Evolutionary conservation across 2,797 vertebrate genomes (phyloP), one percentile per base, ranked within the genome.

Genomic region (Sternotherus odoratus): DNA sequence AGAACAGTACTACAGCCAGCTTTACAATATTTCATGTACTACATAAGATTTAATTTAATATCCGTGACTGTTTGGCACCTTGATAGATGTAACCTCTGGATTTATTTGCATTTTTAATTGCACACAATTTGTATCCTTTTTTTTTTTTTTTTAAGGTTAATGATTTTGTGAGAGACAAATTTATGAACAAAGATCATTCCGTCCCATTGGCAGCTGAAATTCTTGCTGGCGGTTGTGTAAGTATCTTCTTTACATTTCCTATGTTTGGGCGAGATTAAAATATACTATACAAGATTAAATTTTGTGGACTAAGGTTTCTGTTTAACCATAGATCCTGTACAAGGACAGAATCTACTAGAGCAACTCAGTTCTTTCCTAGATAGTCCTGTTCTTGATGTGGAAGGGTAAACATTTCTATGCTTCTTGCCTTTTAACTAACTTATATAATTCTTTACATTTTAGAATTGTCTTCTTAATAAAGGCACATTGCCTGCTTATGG

Each of bases 111-210:
- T 89, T 93, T 93, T 89, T 43, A 60, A 13, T 89, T 89, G 36
- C 54, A 79, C 46, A 46, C 49, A 92, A 30, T 86, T 89, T 90
- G 46, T 51, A n/a, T n/a, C n/a, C n/a, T n/a, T n/a, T n/a, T n/a
- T n/a, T n/a, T n/a, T n/a, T n/a, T n/a, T n/a, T n/a, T n/a, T 98
- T 98, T 46, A 95, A 99, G 99, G 98, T 99, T 96, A 99, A 99
- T 89, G 98, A 99, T 97, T 99, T 99, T 98, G 98, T 99, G 94
- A 97, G 98, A 97, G 98, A 99, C 97, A 99, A 98, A 92, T 98
- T 98, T 88, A 98, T 95, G 87, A 89, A 75, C 95, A 99, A 95
- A 96, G 98, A 99, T 53, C 98, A 98, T 88, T 98, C 97, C 3
- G 97, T 99, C 89, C 98, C 98, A 13, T 90, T 99, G 69, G 90